Conservation (phyloP, 2,797 vertebrate genomes). For the Catamblyrhynchus diadema region DNA sequence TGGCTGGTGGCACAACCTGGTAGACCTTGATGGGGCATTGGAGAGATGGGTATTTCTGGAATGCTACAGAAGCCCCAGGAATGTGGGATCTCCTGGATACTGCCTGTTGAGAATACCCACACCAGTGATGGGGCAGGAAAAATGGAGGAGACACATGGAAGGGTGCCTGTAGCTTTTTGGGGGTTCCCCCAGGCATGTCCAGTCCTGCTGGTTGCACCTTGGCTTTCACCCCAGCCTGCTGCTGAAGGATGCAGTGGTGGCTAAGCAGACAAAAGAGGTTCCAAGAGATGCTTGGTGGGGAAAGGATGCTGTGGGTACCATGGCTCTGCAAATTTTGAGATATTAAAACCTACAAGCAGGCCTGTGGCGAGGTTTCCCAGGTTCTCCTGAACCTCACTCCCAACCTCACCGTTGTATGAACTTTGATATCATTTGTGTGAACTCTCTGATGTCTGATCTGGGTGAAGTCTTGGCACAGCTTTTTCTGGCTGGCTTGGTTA, state of each 20-base stretch:
- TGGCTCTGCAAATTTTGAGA: not conserved
- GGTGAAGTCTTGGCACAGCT: not conserved
- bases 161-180: not conserved
- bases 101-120: not conserved
- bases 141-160: not conserved
- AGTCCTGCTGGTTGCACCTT: not conserved
- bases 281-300: not conserved
- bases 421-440: not conserved
- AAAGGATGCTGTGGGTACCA: not conserved
- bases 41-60: not conserved
- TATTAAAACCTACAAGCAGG: not conserved
- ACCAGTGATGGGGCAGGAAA: not conserved
- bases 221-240: not conserved
- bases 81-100: not conserved
- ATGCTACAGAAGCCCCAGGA: not conserved
- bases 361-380: accelerated
- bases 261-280: not conserved
- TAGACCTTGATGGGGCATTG: accelerated
- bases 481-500: not conserved
- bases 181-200: not conserved
- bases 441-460: not conserved
- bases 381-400: not conserved
- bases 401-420: not conserved
- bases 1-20: not conserved
- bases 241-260: not conserved